Conservation (phyloP, 2,113 vertebrate species). For the Azemiops feae region DNA sequence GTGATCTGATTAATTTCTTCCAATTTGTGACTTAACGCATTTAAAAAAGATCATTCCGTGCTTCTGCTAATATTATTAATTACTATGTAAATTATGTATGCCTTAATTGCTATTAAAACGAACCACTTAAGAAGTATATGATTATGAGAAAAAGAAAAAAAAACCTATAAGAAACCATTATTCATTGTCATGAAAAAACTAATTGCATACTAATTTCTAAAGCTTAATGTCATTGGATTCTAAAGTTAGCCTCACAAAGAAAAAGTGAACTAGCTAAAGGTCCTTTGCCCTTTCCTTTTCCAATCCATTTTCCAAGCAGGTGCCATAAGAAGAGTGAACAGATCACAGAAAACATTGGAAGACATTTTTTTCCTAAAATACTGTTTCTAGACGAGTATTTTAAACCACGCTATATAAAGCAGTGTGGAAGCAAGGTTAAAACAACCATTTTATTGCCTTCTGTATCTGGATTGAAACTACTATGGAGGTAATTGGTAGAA, state of each 20-base stretch:
- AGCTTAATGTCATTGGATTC: not conserved
- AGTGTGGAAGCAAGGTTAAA: not conserved
- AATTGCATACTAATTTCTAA: not conserved
- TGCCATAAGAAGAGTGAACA: not conserved
- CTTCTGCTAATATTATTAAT: not conserved
- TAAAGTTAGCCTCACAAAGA: not conserved
- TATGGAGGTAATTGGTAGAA: not conserved
- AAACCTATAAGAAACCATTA: not conserved
- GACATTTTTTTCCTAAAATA: not conserved
- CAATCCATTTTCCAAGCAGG: not conserved
- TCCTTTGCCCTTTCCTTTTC: not conserved
- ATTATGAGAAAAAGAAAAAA: not conserved
- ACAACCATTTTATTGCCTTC: not conserved
- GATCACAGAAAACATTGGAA: not conserved
- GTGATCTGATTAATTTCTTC: not conserved
- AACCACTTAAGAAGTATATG: not conserved
- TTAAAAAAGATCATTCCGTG: not conserved
- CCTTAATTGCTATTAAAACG: not conserved
- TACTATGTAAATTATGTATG: not conserved
- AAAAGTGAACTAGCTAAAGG: not conserved
- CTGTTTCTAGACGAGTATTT: not conserved
- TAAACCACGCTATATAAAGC: not conserved
- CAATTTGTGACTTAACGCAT: not conserved
- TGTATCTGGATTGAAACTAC: not conserved
- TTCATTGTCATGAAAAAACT: not conserved